phyloP scores from a whole-genome alignment of 2,113 vertebrate genomes.

The Clarias gariepinus region DNA sequence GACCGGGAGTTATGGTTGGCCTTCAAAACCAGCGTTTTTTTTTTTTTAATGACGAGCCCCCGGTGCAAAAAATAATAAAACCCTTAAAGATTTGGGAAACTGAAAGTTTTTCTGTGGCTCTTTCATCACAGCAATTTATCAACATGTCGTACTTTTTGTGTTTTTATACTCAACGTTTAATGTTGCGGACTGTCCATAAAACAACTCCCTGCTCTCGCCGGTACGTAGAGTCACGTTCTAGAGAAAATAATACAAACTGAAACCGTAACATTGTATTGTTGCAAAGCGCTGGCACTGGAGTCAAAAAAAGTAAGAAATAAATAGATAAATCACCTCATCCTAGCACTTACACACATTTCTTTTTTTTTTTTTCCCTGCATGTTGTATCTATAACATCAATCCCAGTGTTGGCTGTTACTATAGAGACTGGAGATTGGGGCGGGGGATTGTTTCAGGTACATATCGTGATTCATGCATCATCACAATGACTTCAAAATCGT shows the following conservation, averaged over 20 bases:
- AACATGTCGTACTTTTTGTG: neutral
- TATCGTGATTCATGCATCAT: no score
- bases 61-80: neutral
- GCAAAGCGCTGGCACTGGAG: neutral
- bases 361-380: no score
- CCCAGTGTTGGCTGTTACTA: no score
- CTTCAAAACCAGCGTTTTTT: neutral
- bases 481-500: no score
- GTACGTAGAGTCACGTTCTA: neutral
- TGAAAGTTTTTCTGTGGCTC: neutral
- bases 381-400: no score
- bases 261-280: neutral
- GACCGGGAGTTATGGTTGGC: neutral
- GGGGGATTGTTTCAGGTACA: no score
- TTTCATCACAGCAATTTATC: neutral
- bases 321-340: neutral
- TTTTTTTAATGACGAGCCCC: neutral
- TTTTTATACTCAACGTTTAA: neutral
- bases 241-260: neutral
- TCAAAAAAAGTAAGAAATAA: neutral
- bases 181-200: neutral
- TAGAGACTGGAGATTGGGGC: no score
- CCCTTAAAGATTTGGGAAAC: neutral
- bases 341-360: neutral
- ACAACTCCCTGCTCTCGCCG: neutral